Evolutionary conservation across 2,888 invertebrate species (phyloP), one percentile per base, ranked within the genome.

Genomic region (Meandrusa payeni): DNA sequence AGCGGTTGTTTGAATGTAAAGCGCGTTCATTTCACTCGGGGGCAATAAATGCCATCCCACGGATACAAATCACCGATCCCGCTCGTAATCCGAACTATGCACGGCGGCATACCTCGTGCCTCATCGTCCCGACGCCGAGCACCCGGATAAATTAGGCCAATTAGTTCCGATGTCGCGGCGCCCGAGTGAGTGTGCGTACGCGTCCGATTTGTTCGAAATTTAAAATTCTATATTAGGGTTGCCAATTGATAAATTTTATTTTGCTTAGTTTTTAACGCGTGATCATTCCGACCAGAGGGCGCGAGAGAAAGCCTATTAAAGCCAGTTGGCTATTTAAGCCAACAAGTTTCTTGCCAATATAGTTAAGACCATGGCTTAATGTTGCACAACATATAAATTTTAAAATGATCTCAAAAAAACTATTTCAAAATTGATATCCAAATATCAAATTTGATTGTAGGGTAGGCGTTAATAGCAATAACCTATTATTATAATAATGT

Each of bases 31-130:
- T 39, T 33, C 41, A 29, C 19, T 37, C 6, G 11, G 20, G 40
- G 10, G 31, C 23, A 56, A 50, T 59, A 55, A 59, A 46, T 50
- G 48, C 52, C 44, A 51, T 46, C 48, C 54, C 39, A 33, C 31
- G 24, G 48, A 51, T 59, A 77, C 74, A 75, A 77, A 74, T 75
- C 71, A 76, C 74, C 57, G 50, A 57, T 60, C 50, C 38, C 45
- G 48, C 26, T 49, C 47, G 74, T 62, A 73, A 75, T 63, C 38
- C 52, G 67, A 76, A 61, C 62, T 64, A 71, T 71, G 67, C 59
- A 48, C 53, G 53, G 39, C 45, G 51, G 49, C 55, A 47, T 58
- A 48, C 54, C 55, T 37, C 51, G 42, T 41, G 47, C 41, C 50
- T 37, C 40, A 29, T 43, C 42, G 58, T 51, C 55, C 48, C 63